These are phyloP conservation scores for Nothura maculosa DNA, from an alignment of 2,797 vertebrate genomes.

Conservation along the genomic window DNA sequence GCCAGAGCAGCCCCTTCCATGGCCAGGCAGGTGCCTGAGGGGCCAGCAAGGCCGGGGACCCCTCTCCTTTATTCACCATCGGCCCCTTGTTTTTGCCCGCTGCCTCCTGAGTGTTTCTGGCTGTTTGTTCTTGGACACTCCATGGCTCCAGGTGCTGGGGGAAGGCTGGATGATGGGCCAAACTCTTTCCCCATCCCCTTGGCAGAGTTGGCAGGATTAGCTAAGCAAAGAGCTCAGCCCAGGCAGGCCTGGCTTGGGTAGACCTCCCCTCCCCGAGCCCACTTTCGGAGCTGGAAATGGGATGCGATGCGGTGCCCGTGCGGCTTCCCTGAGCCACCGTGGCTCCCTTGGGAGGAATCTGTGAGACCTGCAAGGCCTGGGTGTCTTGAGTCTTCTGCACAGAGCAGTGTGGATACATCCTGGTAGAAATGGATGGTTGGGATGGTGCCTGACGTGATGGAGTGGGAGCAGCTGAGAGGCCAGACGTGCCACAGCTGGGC, in stretches of 20 bases:
- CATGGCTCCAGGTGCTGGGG: neutral
- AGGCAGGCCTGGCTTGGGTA: neutral
- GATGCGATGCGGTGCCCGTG: neutral
- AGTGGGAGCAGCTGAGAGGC: neutral
- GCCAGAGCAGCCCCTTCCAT: slow-evolving; percentile 45
- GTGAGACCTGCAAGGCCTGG: too few relatives aligned
- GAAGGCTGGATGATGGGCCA: neutral
- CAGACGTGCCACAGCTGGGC: neutral
- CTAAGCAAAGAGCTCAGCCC: neutral
- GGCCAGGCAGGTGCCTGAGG: neutral
- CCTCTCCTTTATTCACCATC: slow-evolving; percentile 22
- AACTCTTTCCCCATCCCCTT: neutral
- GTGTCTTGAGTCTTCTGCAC: neutral
- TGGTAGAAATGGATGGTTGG: too few relatives aligned
- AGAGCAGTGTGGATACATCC: neutral
- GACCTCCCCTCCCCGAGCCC: neutral
- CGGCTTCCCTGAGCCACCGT: neutral
- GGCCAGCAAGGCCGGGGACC: slow-evolving; percentile 7
- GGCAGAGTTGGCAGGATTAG: neutral
- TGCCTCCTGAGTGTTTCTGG: neutral
- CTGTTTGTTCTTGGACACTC: neutral
- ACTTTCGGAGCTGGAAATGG: neutral
- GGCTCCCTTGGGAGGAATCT: too few relatives aligned
- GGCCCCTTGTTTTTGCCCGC: neutral
- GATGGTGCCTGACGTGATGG: neutral